Base-by-base conservation (phyloP, 2,888 invertebrate genomes). In the Podabrus alpinus region DNA sequence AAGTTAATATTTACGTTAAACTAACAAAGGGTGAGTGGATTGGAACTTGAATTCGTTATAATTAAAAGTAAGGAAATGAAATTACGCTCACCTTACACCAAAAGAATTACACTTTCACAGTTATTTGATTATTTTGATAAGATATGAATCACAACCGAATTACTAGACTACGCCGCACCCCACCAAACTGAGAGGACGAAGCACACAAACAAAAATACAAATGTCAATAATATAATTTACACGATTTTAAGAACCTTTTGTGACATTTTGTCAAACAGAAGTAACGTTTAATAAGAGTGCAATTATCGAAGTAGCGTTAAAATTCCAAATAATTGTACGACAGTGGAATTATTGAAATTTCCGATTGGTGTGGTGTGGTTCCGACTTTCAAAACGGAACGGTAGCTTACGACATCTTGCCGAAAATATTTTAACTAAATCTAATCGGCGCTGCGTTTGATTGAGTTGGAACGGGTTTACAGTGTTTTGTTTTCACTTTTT, bases 81-180 rank as follows among this genome's bases (percentile, higher is more conserved):
- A 64, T 64, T 59, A 61, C 29, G 74, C 83, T 83, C 81, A 85
- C 84, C 85, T 83, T 80, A 79, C 81, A 83, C 83, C 83, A 82
- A 78, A 80, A 80, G 45, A 83, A 81, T 82, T 77, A 80, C 82
- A 80, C 79, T 79, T 79, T 73, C 69, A 76, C 72, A 59, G 75
- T 74, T 67, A 77, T 70, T 66, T 62, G 66, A 68, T 79, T 78
- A 76, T 78, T 77, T 78, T 78, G 74, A 71, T 79, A 75, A 78
- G 74, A 77, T 74, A 79, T 78, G 77, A 79, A 77, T 76, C 76
- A 78, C 78, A 73, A 70, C 17, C 24, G 72, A 64, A 64, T 61
- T 17, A 61, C 61, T 17, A 76, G 71, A 79, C 75, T 75, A 82
- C 81, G 83, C 83, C 84, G 82, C 84, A 83, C 84, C 84, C 82